phyloP scores from a whole-genome alignment of 92 coral and sea anemone species.

The Zoanthus sociatus region DNA sequence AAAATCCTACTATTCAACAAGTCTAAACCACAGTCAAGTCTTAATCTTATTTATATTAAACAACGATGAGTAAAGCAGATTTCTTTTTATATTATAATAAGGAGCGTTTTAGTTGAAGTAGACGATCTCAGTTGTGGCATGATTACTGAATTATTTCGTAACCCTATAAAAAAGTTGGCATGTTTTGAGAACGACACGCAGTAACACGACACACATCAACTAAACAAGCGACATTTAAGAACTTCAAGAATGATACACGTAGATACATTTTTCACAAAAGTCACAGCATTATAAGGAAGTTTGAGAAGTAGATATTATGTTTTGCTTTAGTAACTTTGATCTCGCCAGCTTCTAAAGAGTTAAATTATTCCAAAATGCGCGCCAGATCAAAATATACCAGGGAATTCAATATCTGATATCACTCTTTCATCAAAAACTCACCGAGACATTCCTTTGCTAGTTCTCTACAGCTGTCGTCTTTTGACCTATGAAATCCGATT shows the following conservation, averaged over 20 bases:
- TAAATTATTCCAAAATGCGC: not conserved
- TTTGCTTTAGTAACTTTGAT: not conserved
- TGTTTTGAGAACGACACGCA: not conserved
- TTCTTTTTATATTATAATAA: too few species aligned
- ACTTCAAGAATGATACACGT: not conserved
- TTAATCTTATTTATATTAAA: too few species aligned
- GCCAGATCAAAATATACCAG: constrained; percentile 10
- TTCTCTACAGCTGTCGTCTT: not conserved
- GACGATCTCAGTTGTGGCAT: not conserved
- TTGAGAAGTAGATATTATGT: not conserved
- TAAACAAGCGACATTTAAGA: not conserved
- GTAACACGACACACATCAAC: not conserved
- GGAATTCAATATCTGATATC: constrained; percentile 36
- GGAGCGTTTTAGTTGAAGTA: too few species aligned
- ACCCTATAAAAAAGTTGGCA: not conserved
- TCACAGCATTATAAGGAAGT: not conserved
- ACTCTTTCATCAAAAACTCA: constrained; percentile 26
- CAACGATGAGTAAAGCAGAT: too few species aligned
- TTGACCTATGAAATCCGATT: constrained; percentile 32
- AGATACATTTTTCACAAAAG: not conserved
- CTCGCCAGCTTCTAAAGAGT: not conserved
- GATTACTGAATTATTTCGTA: not conserved
- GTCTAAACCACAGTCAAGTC: too few species aligned
- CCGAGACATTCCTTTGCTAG: constrained; percentile 2
- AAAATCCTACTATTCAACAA: too few species aligned